These are phyloP conservation scores for Formica selysi DNA, from an alignment of 1,140 invertebrate genomes.

Conservation along the genomic window DNA sequence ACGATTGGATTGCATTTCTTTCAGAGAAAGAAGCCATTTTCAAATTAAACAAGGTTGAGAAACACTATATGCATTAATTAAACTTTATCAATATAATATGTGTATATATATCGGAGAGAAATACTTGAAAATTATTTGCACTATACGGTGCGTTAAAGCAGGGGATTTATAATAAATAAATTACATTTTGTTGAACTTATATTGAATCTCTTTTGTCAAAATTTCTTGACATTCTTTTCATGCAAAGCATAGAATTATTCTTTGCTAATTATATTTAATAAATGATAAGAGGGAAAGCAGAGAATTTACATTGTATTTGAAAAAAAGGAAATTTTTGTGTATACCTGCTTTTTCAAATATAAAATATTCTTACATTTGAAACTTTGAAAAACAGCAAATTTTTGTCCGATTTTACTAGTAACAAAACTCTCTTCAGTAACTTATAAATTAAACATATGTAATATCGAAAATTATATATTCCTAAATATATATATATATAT, in stretches of 20 bases:
- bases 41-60: slow-evolving; percentile 28
- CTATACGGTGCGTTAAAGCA: not conserved
- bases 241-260: not conserved
- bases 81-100: slow-evolving; percentile 11
- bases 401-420: no score
- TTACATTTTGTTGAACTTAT: not conserved
- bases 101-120: not conserved
- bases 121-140: not conserved
- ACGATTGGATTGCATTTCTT: not conserved
- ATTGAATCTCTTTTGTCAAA: not conserved
- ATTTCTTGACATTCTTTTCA: not conserved
- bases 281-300: no score
- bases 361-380: no score
- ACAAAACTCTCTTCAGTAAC: no score
- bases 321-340: no score
- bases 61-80: slow-evolving; percentile 26
- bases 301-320: no score
- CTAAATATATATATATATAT: no score
- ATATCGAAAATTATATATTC: no score
- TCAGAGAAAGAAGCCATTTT: slow-evolving; percentile 4
- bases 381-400: no score
- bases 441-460: no score
- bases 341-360: no score
- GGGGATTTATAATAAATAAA: slow-evolving; percentile 5
- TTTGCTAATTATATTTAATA: no score